Evolutionary conservation across 2,797 vertebrate species (phyloP).

Genomic region (Onychomys torridus): DNA sequence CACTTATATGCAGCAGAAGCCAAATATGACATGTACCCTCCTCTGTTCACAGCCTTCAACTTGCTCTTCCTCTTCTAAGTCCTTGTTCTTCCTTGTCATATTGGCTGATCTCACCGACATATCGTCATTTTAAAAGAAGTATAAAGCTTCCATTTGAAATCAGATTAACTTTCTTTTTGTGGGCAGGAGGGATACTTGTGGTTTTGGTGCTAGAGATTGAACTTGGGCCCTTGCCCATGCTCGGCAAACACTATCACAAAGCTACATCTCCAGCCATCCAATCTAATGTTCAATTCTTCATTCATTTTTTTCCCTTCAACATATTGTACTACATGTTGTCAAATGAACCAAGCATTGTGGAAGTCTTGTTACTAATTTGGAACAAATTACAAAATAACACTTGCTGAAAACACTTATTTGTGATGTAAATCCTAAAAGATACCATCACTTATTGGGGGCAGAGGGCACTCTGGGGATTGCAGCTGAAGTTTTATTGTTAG

Average conservation of each 20-base stretch:
- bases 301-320: background rate
- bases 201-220: background rate
- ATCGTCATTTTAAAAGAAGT: background rate
- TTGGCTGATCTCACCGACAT: background rate
- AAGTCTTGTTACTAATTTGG: background rate
- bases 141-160: background rate
- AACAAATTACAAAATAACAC: background rate
- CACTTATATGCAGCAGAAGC: background rate
- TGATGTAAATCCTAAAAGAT: background rate
- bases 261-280: background rate
- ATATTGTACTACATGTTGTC: background rate
- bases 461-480: background rate
- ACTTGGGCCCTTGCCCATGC: background rate
- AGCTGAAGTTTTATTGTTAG: background rate
- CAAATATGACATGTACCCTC: background rate
- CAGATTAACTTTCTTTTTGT: background rate
- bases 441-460: background rate
- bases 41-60: background rate
- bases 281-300: background rate
- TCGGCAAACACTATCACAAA: background rate
- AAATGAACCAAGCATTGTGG: background rate
- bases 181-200: background rate
- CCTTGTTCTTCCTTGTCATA: background rate
- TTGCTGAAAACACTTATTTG: background rate
- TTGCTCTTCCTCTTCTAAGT: background rate